Evolutionary conservation across 2,888 invertebrate genomes (phyloP).

Genomic region (Elmis aenea): DNA sequence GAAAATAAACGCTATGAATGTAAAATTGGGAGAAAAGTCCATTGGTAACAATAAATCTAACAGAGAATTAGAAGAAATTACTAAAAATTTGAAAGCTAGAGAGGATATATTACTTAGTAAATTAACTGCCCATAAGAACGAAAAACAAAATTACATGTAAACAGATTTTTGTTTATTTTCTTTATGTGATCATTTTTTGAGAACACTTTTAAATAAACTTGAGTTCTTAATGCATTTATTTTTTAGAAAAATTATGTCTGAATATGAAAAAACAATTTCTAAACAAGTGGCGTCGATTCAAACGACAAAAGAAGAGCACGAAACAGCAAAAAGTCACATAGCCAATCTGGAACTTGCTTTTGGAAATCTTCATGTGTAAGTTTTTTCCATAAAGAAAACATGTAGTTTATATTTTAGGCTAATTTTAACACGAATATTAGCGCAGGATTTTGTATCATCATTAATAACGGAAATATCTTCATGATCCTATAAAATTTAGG

Average conservation of each 20-base stretch:
- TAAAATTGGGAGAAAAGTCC: constrained; percentile 45
- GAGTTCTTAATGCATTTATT: too few species aligned
- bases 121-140: constrained; percentile 27
- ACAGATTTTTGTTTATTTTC: constrained; percentile 8
- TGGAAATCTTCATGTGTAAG: constrained; percentile 58
- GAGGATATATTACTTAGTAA: constrained; percentile 7
- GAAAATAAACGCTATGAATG: constrained; percentile 38
- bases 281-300: constrained; percentile 52
- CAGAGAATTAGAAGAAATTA: constrained; percentile 33
- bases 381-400: too few species aligned
- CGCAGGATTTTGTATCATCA: background rate
- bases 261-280: constrained; percentile 57
- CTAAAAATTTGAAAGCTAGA: constrained; percentile 26
- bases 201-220: too few species aligned
- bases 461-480: too few species aligned
- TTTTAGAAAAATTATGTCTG: constrained; percentile 52
- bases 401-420: too few species aligned
- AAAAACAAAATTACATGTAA: constrained; percentile 14
- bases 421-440: too few species aligned
- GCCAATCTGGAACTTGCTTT: constrained; percentile 61
- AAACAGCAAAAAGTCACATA: constrained; percentile 56
- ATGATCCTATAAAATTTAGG: too few species aligned
- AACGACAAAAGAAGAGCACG: constrained; percentile 52
- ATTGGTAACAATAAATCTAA: constrained; percentile 44
- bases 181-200: too few species aligned